Evolutionary conservation across 2,113 vertebrate species (phyloP), one percentile per base, ranked within the genome.

Genomic region (Albula goreensis): DNA sequence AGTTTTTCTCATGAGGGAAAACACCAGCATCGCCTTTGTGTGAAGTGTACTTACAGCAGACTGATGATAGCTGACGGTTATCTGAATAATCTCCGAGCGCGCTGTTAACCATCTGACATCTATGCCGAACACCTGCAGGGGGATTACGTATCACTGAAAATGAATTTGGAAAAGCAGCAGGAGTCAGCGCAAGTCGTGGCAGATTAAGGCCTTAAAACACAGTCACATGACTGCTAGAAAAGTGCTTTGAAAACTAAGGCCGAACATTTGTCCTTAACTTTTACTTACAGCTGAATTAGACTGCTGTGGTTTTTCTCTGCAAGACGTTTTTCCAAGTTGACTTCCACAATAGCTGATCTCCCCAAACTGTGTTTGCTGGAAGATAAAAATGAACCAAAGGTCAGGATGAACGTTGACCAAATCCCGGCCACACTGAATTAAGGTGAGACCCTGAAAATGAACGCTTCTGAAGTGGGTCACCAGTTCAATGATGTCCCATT

Each of bases 61-160:
- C 70, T 22, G 7, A 5, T 25, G 70, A 9, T 74, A 8, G 63
- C 8, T 31, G 31, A 78, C 53, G 53, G 53, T 56, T 88, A 81
- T 70, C 80, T 84, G 83, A 84, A 79, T 63, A 51, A 87, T 88
- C 79, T 78, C n/a, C 57, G 74, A 80, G 86, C 85, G 86, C 53
- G 78, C 81, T 48, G 86, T 86, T 88, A 87, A 88, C 86, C 87
- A 83, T 88, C 25, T 85, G 87, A 87, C 87, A 85, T 82, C 82
- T 60, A 19, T 56, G 5, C 70, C 3, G 25, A 74, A 31, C 70
- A 85, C 56, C 56, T 63, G 48, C 48, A 12, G 53, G 56, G 8
- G 41, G n/a, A 60, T 12, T 79, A 80, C 60, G 53, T 19, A 49
- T 49, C 31, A 49, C 53, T 57, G 77, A 57, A 52, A 41, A 22